phyloP scores from a whole-genome alignment of 2,113 vertebrate species.

The Thunnus maccoyii region DNA sequence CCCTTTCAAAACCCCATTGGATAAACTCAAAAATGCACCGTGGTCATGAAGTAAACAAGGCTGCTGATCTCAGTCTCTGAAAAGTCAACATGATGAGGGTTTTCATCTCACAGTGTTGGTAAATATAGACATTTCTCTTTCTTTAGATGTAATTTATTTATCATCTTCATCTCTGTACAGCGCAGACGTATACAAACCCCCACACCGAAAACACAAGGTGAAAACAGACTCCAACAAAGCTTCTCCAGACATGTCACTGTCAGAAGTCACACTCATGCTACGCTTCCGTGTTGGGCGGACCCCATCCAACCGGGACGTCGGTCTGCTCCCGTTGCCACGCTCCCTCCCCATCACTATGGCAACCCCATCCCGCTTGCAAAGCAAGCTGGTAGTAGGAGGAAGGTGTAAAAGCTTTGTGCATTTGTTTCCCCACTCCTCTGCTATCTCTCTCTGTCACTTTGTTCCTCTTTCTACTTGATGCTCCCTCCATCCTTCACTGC shows the following conservation, averaged over 20 bases:
- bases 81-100: not conserved
- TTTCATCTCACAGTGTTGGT: not conserved
- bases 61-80: not conserved
- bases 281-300: not conserved
- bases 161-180: not conserved
- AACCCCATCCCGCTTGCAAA: constrained; percentile 60
- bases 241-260: not conserved
- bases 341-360: constrained; percentile 52
- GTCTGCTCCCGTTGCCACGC: constrained; percentile 12
- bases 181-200: not conserved
- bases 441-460: constrained; percentile 5
- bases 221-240: constrained; percentile 21
- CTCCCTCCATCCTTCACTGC: constrained; percentile 8
- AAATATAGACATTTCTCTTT: not conserved
- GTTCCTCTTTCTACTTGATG: constrained; percentile 5
- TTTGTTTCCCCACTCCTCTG: constrained; percentile 4
- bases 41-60: constrained; percentile 9
- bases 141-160: constrained; percentile 7
- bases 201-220: not conserved
- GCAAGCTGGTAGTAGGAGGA: constrained; percentile 48
- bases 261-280: constrained; percentile 52
- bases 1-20: constrained; percentile 23
- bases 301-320: constrained; percentile 26
- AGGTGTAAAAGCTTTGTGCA: constrained; percentile 42
- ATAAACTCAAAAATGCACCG: constrained; percentile 26